Conservation (phyloP, 2,888 invertebrate species). For the Odontocolon sp. region DNA sequence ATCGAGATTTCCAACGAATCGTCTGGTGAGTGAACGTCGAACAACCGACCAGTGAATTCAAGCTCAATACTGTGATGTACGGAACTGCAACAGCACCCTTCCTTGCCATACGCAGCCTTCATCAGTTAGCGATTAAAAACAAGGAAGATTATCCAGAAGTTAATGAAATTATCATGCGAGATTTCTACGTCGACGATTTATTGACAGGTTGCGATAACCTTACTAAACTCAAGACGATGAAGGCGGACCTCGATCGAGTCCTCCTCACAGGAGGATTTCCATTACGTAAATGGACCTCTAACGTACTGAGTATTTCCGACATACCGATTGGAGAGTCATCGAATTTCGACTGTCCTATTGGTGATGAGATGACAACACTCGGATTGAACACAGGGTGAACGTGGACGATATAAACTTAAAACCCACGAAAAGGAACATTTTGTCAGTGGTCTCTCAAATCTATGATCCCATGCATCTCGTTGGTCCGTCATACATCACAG, state of each 20-base stretch:
- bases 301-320: not conserved
- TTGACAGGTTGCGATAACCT: not conserved
- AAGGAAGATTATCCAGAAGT: not conserved
- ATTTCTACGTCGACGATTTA: constrained; percentile 1
- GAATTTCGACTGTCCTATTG: not conserved
- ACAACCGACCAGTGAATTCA: not conserved
- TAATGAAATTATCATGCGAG: not conserved
- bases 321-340: not conserved
- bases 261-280: constrained; percentile 9
- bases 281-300: constrained; percentile 19
- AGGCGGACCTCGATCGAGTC: not conserved
- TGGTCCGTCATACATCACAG: constrained; percentile 61
- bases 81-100: not conserved
- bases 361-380: not conserved
- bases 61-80: constrained; percentile 1
- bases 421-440: constrained; percentile 33
- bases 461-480: constrained; percentile 66
- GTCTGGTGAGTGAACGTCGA: not conserved
- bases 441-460: constrained; percentile 60
- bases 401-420: not conserved
- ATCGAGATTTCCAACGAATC: not conserved
- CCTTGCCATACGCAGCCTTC: constrained; percentile 2
- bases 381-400: not conserved
- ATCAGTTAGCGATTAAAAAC: not conserved
- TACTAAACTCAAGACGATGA: not conserved